phyloP scores from a whole-genome alignment of 1,140 invertebrate species.

The Eriocheir sinensis region DNA sequence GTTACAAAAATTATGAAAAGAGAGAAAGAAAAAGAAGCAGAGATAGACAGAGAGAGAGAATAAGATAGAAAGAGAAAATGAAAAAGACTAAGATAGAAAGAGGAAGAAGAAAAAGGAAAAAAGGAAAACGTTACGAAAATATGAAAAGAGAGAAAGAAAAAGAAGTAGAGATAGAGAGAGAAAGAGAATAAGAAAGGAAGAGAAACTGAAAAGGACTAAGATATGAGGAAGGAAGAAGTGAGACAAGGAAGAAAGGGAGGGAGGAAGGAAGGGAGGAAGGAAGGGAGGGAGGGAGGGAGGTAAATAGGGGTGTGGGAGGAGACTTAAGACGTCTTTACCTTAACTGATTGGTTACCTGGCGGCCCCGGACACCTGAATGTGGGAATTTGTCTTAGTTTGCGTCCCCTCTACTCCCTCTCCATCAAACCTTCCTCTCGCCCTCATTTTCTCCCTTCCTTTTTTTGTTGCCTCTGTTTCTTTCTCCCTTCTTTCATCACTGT shows the following conservation, averaged over 20 bases:
- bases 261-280: not conserved
- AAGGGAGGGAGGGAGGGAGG: not conserved
- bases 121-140: not conserved
- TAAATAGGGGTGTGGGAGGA: not conserved
- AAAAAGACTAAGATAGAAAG: not conserved
- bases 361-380: constrained; percentile 60
- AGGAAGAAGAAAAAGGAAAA: constrained; percentile 34
- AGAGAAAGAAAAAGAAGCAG: not conserved
- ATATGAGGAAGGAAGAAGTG: not conserved
- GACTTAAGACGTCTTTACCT: not conserved
- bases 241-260: not conserved
- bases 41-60: not conserved
- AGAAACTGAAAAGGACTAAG: not conserved
- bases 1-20: not conserved
- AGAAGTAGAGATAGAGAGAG: not conserved
- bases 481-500: not conserved
- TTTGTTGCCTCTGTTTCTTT: not conserved
- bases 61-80: not conserved
- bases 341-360: constrained; percentile 31
- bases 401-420: constrained; percentile 24
- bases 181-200: not conserved
- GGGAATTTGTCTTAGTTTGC: constrained; percentile 64
- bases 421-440: not conserved
- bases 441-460: not conserved
- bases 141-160: not conserved